A percentile compares a stretch with the other conserved stretches of the same genome.
Conservation (phyloP, 2,888 invertebrate genomes). For the Scaptomyza cyrtandrae region DNA sequence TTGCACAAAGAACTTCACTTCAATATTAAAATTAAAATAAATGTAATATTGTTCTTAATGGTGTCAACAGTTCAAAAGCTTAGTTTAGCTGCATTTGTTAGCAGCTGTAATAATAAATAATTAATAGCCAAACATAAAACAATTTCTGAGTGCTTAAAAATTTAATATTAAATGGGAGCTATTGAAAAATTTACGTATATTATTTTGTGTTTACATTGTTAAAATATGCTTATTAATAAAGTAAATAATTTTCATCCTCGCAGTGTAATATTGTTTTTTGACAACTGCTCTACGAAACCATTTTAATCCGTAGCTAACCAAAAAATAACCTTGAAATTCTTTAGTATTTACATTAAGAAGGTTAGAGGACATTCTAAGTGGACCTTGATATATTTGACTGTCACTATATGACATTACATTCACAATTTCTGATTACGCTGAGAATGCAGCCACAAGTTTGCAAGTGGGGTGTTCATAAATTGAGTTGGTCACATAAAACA, state of each 20-base stretch:
- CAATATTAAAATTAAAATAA: not conserved
- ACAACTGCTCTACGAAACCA: no score
- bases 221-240: not conserved
- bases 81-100: not conserved
- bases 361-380: no score
- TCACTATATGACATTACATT: slow-evolving; percentile 16
- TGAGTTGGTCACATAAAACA: slow-evolving; percentile 69
- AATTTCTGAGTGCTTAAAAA: not conserved
- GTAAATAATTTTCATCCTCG: not conserved
- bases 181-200: not conserved
- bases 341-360: no score
- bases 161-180: not conserved
- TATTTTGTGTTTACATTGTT: not conserved
- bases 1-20: not conserved
- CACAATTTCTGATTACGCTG: slow-evolving; percentile 9
- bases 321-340: no score
- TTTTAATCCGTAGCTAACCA: no score
- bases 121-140: not conserved
- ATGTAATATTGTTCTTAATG: not conserved
- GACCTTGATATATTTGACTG: not conserved
- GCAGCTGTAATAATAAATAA: not conserved
- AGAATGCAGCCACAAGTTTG: slow-evolving; percentile 17
- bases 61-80: not conserved
- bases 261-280: not conserved
- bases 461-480: slow-evolving; percentile 61